These are phyloP conservation scores for Tiphia femorata DNA, from an alignment of 2,888 invertebrate genomes.

Conservation along the genomic window DNA sequence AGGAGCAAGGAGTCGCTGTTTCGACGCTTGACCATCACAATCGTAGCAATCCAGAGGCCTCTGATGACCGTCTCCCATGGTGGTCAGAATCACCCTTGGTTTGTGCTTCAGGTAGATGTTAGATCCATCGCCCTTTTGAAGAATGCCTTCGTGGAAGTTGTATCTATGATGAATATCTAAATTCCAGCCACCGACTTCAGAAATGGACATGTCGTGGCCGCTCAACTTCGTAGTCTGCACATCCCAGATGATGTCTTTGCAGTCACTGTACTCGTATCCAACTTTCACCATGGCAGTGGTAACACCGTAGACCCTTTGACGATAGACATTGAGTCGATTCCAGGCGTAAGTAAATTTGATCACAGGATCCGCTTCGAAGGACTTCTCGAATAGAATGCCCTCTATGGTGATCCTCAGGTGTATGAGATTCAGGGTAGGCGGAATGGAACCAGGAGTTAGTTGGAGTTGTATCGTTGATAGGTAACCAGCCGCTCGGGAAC, in stretches of 20 bases:
- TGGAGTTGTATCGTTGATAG: slow-evolving; percentile 93
- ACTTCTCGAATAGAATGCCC: slow-evolving; percentile 92
- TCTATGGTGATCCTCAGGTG: slow-evolving; percentile 94
- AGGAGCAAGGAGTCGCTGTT: slow-evolving; percentile 89
- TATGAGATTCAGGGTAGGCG: slow-evolving; percentile 85
- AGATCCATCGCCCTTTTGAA: slow-evolving; percentile 97
- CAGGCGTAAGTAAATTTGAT: slow-evolving; percentile 98
- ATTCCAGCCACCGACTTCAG: slow-evolving; percentile 98
- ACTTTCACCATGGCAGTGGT: slow-evolving; percentile 95
- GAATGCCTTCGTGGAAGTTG: slow-evolving; percentile 97
- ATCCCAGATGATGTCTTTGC: slow-evolving; percentile 95
- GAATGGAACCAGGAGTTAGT: slow-evolving; percentile 87
- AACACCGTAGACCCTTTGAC: slow-evolving; percentile 96
- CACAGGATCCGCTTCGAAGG: slow-evolving; percentile 95
- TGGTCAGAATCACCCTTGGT: slow-evolving; percentile 89
- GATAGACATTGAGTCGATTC: slow-evolving; percentile 96
- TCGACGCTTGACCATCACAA: slow-evolving; percentile 83
- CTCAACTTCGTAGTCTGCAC: slow-evolving; percentile 94
- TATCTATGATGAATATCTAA: slow-evolving; percentile 97
- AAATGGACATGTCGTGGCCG: slow-evolving; percentile 97
- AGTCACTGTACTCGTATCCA: slow-evolving; percentile 95
- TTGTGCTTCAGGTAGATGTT: slow-evolving; percentile 95
- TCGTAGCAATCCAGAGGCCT: slow-evolving; percentile 87
- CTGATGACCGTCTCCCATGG: slow-evolving; percentile 93
- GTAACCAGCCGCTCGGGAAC: slow-evolving; percentile 93